Percentiles rank a stretch among this genome's conserved stretches.
phyloP scores from a whole-genome alignment of 2,113 vertebrate species.

The Ovis canadensis region DNA sequence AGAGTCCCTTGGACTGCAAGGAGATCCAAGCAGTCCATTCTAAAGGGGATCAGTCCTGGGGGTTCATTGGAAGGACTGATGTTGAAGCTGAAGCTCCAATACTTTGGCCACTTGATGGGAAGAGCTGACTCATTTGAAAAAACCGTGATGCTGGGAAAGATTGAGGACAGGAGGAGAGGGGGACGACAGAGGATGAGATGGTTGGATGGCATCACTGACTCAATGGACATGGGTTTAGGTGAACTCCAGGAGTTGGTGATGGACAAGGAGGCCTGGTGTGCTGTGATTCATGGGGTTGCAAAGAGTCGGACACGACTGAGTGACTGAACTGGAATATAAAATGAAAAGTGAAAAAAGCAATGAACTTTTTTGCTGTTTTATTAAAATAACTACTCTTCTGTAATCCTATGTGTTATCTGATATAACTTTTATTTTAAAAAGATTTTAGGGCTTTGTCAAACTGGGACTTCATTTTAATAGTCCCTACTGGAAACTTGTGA shows the following conservation, averaged over 20 bases:
- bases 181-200: not conserved
- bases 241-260: not conserved
- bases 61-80: not conserved
- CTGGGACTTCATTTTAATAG: not conserved
- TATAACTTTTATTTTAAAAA: not conserved
- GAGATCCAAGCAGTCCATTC: not conserved
- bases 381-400: not conserved
- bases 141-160: not conserved
- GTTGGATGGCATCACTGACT: not conserved
- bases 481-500: not conserved
- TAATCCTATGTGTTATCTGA: not conserved
- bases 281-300: fast-evolving
- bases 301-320: not conserved
- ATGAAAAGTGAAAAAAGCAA: not conserved
- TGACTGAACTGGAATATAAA: not conserved
- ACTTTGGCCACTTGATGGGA: not conserved
- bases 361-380: not conserved
- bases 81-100: not conserved
- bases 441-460: not conserved
- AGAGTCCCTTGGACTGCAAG: not conserved
- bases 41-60: not conserved
- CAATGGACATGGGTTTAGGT: not conserved
- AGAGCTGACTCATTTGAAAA: not conserved
- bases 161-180: not conserved
- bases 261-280: not conserved